These are phyloP conservation scores for Limnothrissa miodon DNA, from an alignment of 2,113 vertebrate species.

Conservation along the genomic window DNA sequence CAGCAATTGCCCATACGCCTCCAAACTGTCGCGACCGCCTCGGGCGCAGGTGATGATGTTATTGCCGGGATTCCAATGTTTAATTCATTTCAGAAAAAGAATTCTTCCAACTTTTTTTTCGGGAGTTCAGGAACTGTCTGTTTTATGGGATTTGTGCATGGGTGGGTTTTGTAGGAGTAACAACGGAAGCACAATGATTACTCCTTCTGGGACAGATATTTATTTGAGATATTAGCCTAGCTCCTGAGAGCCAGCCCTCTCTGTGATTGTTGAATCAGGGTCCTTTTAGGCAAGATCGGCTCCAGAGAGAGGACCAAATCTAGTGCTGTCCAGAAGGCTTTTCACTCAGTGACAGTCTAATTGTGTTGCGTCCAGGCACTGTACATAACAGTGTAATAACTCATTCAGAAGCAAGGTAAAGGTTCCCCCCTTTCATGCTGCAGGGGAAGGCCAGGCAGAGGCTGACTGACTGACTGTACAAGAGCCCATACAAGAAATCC, in stretches of 20 bases:
- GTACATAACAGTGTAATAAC: neutral
- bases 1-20: constrained; percentile 48
- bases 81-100: neutral
- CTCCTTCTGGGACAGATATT: constrained; percentile 8
- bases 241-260: neutral
- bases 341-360: constrained; percentile 15
- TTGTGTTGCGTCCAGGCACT: neutral
- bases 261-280: constrained; percentile 5
- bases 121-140: neutral
- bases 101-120: neutral
- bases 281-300: constrained; percentile 1
- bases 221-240: constrained; percentile 15
- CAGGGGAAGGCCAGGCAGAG: neutral
- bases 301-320: neutral
- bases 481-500: constrained; percentile 16
- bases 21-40: neutral
- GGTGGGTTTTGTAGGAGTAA: neutral
- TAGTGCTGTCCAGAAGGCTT: neutral
- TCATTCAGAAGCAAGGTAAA: neutral
- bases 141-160: neutral
- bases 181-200: neutral
- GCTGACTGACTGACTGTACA: neutral
- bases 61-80: neutral
- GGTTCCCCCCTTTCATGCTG: neutral
- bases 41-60: neutral